Conservation (phyloP, 2,888 invertebrate species). For the Eulithis prunata region DNA sequence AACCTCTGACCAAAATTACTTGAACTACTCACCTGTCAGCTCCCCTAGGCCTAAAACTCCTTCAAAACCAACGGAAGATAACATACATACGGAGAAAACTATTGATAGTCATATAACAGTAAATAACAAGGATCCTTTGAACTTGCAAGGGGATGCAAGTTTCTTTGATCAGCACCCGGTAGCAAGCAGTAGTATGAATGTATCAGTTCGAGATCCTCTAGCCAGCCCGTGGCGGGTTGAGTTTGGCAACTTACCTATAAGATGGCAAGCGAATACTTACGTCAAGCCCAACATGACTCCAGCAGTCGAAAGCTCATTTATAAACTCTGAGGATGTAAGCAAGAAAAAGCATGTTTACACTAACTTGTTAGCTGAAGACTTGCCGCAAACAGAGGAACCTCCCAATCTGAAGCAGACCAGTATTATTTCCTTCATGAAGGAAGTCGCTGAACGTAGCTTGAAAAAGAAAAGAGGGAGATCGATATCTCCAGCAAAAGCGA, state of each 20-base stretch:
- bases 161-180: slow-evolving; percentile 76
- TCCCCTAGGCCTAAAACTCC: slow-evolving; percentile 54
- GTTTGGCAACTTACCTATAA: slow-evolving; percentile 71
- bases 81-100: background rate
- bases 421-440: slow-evolving; percentile 76
- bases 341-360: slow-evolving; percentile 78
- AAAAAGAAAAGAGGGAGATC: slow-evolving; percentile 63
- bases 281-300: slow-evolving; percentile 81
- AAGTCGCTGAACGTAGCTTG: slow-evolving; percentile 66
- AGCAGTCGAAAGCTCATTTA: slow-evolving; percentile 75
- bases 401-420: slow-evolving; percentile 73
- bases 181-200: slow-evolving; percentile 77
- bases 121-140: slow-evolving; percentile 62
- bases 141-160: slow-evolving; percentile 64
- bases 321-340: slow-evolving; percentile 59
- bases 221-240: slow-evolving; percentile 80
- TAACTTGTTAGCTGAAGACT: slow-evolving; percentile 57
- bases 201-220: slow-evolving; percentile 62
- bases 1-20: slow-evolving; percentile 51
- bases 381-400: slow-evolving; percentile 53
- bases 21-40: slow-evolving; percentile 73
- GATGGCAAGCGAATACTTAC: slow-evolving; percentile 76
- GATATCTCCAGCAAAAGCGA: slow-evolving; percentile 59
- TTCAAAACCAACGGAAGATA: slow-evolving; percentile 23
- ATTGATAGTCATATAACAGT: slow-evolving; percentile 19